These are phyloP conservation scores for Vireo altiloquus DNA, from an alignment of 2,113 vertebrate genomes.

Conservation along the genomic window DNA sequence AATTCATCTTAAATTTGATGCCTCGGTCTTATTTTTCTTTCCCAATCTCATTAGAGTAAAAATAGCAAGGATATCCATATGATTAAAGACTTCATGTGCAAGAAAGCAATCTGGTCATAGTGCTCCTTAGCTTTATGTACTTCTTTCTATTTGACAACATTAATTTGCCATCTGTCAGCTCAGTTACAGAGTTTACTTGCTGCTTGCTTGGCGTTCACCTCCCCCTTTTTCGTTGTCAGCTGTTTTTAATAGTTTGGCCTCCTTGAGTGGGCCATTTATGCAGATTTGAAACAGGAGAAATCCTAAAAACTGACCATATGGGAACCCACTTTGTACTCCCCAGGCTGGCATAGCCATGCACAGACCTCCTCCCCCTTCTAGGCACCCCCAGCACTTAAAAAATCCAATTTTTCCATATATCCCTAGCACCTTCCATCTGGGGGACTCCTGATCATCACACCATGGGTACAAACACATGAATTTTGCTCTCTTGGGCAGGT, in stretches of 20 bases:
- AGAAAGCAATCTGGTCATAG: slow-evolving; percentile 59
- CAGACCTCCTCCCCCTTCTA: background rate
- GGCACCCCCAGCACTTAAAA: background rate
- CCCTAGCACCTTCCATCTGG: background rate
- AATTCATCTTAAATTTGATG: slow-evolving; percentile 59
- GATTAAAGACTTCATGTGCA: slow-evolving; percentile 59
- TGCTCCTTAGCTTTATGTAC: slow-evolving; percentile 61
- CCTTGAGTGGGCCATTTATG: slow-evolving; percentile 49
- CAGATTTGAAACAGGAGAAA: slow-evolving; percentile 58
- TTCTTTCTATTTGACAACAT: slow-evolving; percentile 67
- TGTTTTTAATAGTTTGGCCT: slow-evolving; percentile 60
- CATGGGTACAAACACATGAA: background rate
- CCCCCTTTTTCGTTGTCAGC: slow-evolving; percentile 44
- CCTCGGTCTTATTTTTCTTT: slow-evolving; percentile 51
- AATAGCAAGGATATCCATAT: slow-evolving; percentile 57
- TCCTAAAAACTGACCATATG: slow-evolving; percentile 30
- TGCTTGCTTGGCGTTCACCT: slow-evolving; percentile 39
- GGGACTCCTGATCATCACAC: background rate
- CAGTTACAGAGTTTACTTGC: slow-evolving; percentile 62
- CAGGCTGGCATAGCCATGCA: slow-evolving; percentile 22
- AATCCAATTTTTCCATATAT: background rate
- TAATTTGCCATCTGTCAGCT: slow-evolving; percentile 69
- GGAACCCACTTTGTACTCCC: slow-evolving; percentile 8
- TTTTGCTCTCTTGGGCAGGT: background rate
- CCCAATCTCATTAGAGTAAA: slow-evolving; percentile 68